Percentiles rank a stretch among this genome's conserved stretches.
Conservation (phyloP, 2,888 invertebrate genomes). For the Lithophane leautieri region DNA sequence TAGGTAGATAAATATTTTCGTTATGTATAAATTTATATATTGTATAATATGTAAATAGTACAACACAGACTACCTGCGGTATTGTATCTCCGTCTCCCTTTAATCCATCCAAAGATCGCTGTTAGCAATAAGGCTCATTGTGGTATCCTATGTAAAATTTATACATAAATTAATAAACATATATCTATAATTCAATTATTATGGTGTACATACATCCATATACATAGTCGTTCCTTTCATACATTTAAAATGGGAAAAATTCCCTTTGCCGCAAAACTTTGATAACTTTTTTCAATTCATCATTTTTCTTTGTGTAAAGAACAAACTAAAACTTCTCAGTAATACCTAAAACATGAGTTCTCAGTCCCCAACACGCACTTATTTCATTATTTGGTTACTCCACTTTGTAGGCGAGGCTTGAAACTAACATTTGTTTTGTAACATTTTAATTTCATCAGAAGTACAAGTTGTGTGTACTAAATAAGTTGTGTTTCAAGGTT, state of each 20-base stretch:
- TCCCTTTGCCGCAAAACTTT: neutral
- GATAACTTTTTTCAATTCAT: neutral
- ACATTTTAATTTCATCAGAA: slow-evolving; percentile 55
- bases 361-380: neutral
- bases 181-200: neutral
- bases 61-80: too few relatives aligned
- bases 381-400: slow-evolving; percentile 14
- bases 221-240: neutral
- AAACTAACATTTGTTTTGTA: slow-evolving; percentile 51
- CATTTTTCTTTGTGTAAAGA: neutral
- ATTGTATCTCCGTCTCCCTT: too few relatives aligned
- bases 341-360: slow-evolving; percentile 3
- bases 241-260: neutral
- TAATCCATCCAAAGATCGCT: too few relatives aligned
- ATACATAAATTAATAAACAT: neutral
- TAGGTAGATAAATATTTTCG: neutral
- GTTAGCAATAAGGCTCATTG: neutral
- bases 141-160: neutral
- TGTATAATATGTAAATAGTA: too few relatives aligned
- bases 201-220: neutral
- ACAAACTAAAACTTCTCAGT: neutral
- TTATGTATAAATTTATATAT: neutral
- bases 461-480: slow-evolving; percentile 41
- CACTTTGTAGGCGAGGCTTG: slow-evolving; percentile 16
- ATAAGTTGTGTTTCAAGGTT: slow-evolving; percentile 54